phyloP scores from a whole-genome alignment of 2,797 vertebrate species.

The Halcyon smyrnensis region DNA sequence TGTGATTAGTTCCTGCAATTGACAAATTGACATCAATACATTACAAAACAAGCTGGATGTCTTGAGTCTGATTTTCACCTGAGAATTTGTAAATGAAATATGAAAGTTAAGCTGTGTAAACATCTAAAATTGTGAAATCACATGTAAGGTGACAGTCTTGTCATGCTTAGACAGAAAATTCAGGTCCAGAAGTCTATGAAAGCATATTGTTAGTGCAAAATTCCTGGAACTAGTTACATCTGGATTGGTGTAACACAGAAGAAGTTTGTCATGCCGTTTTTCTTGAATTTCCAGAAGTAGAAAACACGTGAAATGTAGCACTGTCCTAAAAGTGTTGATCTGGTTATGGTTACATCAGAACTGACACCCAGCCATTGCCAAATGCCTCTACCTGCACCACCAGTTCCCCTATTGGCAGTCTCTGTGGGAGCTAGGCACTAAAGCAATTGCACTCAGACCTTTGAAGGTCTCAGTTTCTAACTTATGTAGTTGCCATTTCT shows the following conservation, averaged over 20 bases:
- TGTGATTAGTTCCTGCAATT: background rate
- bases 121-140: background rate
- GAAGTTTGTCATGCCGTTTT: background rate
- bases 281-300: background rate
- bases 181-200: background rate
- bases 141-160: background rate
- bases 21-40: background rate
- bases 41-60: background rate
- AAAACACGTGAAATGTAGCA: background rate
- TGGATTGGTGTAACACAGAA: background rate
- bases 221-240: background rate
- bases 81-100: background rate
- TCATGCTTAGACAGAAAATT: background rate
- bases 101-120: background rate
- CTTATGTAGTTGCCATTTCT: background rate
- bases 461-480: background rate
- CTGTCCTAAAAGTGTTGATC: background rate
- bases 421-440: background rate
- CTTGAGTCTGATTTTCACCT: background rate
- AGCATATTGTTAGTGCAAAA: background rate
- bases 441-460: background rate
- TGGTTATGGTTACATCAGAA: background rate
- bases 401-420: background rate
- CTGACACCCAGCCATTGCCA: background rate
- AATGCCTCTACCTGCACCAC: background rate